These are phyloP conservation scores for Pectinophora gossypiella DNA, from an alignment of 1,140 invertebrate genomes.

Conservation along the genomic window DNA sequence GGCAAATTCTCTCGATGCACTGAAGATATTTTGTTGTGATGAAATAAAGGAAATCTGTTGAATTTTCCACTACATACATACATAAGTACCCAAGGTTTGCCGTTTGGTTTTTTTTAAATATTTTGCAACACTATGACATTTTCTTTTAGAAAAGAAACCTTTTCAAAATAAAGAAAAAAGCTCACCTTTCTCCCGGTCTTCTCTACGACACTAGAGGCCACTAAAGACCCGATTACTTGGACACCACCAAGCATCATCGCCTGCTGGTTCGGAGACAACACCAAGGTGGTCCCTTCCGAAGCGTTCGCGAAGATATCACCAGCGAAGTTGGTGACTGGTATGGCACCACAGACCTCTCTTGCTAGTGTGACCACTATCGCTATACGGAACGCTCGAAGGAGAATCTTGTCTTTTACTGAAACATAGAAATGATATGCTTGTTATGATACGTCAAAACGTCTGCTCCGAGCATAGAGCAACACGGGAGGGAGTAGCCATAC, in stretches of 20 bases:
- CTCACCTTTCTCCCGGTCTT: slow-evolving; percentile 51
- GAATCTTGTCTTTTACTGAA: slow-evolving; percentile 42
- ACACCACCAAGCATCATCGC: slow-evolving; percentile 55
- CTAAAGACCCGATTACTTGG: slow-evolving; percentile 40
- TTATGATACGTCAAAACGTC: no score
- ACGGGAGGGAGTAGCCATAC: no score
- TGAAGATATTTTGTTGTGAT: no score
- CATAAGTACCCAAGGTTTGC: no score
- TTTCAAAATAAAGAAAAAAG: no score
- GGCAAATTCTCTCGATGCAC: no score
- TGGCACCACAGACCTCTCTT: slow-evolving; percentile 48
- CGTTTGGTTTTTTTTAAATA: no score
- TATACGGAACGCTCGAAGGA: slow-evolving; percentile 45
- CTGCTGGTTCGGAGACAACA: slow-evolving; percentile 49
- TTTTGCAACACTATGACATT: no score
- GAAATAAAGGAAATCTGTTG: no score
- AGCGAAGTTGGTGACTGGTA: slow-evolving; percentile 56
- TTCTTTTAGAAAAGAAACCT: no score
- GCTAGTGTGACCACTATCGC: slow-evolving; percentile 37
- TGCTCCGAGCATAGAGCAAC: no score
- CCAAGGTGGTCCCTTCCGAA: slow-evolving; percentile 23
- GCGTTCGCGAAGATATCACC: slow-evolving; percentile 45
- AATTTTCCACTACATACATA: no score
- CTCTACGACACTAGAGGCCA: slow-evolving; percentile 46
- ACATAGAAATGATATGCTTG: background rate